These are phyloP conservation scores for Argyrosomus regius DNA, from an alignment of 2,797 vertebrate genomes.

Conservation along the genomic window DNA sequence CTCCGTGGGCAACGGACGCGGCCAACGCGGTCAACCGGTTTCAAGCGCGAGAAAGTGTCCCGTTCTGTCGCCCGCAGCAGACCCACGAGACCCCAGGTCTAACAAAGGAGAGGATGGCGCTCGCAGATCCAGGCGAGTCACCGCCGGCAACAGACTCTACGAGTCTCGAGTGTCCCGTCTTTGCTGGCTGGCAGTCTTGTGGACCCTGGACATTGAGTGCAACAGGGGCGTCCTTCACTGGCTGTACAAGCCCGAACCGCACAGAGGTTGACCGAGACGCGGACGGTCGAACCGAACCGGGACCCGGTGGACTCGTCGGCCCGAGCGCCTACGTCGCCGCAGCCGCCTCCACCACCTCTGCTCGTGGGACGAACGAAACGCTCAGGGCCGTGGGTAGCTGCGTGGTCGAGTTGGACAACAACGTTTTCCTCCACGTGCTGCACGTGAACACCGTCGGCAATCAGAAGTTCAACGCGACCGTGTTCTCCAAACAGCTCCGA, in stretches of 20 bases:
- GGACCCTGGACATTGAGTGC: constrained; percentile 1
- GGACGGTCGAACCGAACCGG: no score
- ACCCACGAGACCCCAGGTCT: not conserved
- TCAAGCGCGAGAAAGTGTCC: not conserved
- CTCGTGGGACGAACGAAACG: no score
- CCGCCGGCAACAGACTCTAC: not conserved
- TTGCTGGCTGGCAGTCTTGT: constrained; percentile 16
- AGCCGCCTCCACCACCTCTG: no score
- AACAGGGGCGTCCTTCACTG: not conserved
- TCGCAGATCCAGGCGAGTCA: not conserved
- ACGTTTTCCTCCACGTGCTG: constrained; percentile 25
- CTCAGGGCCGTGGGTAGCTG: not conserved
- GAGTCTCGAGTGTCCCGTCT: constrained; percentile 11
- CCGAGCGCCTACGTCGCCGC: no score
- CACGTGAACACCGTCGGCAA: constrained; percentile 51
- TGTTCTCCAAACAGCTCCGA: not conserved
- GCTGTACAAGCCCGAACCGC: constrained; percentile 33
- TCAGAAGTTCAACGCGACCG: not conserved
- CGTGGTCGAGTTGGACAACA: not conserved
- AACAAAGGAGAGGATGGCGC: no score
- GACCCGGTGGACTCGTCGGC: no score
- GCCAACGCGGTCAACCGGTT: no score
- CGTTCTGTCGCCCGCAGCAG: not conserved
- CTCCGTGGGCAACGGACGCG: not conserved
- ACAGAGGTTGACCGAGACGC: not conserved